Evolutionary conservation across 2,113 vertebrate species (phyloP).

Genomic region (Pterophyllum scalare): DNA sequence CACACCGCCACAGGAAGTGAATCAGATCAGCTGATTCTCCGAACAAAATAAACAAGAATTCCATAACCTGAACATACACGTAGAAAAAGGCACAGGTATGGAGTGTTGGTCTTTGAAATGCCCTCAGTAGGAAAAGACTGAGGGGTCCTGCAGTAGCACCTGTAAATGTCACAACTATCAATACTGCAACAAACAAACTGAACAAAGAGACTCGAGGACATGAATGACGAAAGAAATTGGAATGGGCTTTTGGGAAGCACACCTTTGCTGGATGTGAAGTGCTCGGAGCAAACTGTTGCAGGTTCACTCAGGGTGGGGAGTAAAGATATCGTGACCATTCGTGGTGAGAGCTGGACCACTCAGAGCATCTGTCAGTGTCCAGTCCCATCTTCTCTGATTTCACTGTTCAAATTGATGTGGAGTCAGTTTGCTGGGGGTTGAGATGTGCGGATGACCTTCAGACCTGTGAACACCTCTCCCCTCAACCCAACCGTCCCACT

Average conservation of each 20-base stretch:
- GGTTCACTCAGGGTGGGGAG: conserved; percentile 22
- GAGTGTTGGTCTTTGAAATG: conserved; percentile 76
- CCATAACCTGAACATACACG: conserved; percentile 71
- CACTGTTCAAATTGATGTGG: conserved; percentile 45
- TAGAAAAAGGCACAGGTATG: conserved; percentile 83
- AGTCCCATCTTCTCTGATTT: conserved; percentile 32
- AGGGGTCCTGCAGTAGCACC: conserved; percentile 77
- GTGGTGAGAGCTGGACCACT: conserved; percentile 20
- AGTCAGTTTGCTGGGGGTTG: conserved; percentile 57
- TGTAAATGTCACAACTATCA: conserved; percentile 66
- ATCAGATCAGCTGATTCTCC: conserved; percentile 31
- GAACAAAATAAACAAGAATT: conserved; percentile 49
- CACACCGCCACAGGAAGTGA: conserved; percentile 21
- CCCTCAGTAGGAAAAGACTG: conserved; percentile 57
- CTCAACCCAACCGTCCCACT: conserved; percentile 45
- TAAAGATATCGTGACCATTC: conserved; percentile 19
- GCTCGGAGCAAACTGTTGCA: conserved; percentile 56
- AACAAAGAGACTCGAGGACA: conserved; percentile 30
- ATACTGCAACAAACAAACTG: conserved; percentile 48
- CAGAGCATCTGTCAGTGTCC: conserved; percentile 15
- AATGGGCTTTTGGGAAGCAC: conserved; percentile 51
- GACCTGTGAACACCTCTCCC: conserved; percentile 20
- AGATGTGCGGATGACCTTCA: conserved; percentile 55
- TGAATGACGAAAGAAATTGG: conserved; percentile 56
- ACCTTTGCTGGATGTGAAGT: conserved; percentile 61